Evolutionary conservation across 2,113 vertebrate genomes (phyloP), one percentile per base, ranked within the genome.

Genomic region (Phylloscopus whistleri): DNA sequence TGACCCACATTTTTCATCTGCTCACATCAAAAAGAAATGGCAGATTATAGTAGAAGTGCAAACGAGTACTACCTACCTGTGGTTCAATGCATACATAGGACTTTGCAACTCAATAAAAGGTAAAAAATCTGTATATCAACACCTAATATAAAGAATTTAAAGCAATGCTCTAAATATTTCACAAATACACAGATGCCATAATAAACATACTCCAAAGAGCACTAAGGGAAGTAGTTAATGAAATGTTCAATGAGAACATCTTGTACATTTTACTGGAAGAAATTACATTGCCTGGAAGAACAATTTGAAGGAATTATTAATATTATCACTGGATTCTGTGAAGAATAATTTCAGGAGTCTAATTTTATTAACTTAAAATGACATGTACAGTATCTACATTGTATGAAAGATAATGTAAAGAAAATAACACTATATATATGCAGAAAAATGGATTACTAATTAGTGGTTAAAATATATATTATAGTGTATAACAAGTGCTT

Each of bases 301-400:
- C 30, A 94, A 52, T 87, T 80, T 95, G 78, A 97, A 79, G n/a
- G 33, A 82, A 91, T 93, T 82, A 93, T 91, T 95, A 91, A 89
- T 92, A 33, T 39, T 91, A 53, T 86, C 78, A 86, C 51, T 76
- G 53, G 17, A 67, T 95, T 92, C 74, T 86, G 46, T 73, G 64
- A 95, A 88, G 60, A 89, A 91, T 73, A 94, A 94, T 94, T 94
- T 9, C 43, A 81, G 59, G 31, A 77, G 37, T 89, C 84, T 91
- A 78, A 91, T 89, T 90, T 91, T 86, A 72, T 89, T 91, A 82
- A 88, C 28, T 39, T 84, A 78, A 93, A 96, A 84, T 64, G n/a
- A 15, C 35, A 95, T 74, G 46, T 10, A 55, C 15, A 44, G 3
- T 73, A 80, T 89, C 80, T 81, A 81, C 30, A 55, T n/a, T 66